Conservation (phyloP, 2,888 invertebrate species). For the Hypolimnas misippus region DNA sequence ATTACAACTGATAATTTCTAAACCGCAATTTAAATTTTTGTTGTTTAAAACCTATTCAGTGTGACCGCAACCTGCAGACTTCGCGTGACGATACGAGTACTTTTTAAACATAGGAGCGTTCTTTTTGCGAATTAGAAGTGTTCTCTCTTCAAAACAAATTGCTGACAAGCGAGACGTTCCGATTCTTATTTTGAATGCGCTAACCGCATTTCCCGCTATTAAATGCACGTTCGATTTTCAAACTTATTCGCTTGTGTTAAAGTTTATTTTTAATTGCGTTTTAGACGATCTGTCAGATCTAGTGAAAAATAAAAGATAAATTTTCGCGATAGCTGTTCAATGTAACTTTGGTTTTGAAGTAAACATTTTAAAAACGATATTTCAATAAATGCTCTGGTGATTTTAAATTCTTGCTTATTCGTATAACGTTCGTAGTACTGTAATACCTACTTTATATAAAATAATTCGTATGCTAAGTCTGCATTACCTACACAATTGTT, state of each 20-base stretch:
- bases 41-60: conserved; percentile 8
- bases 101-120: conserved; percentile 79
- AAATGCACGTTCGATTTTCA: conserved; percentile 37
- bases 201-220: conserved; percentile 53
- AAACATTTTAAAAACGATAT: conserved; percentile 9
- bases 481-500: no score
- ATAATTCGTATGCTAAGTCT: no score
- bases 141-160: conserved; percentile 83
- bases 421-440: no score
- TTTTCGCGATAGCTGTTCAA: conserved; percentile 10
- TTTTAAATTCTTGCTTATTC: neutral
- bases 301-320: conserved; percentile 21
- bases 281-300: neutral
- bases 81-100: conserved; percentile 74
- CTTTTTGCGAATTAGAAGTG: conserved; percentile 82
- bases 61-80: conserved; percentile 51
- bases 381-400: neutral
- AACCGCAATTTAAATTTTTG: neutral
- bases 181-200: conserved; percentile 74
- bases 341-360: conserved; percentile 12
- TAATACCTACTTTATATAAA: no score
- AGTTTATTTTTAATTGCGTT: conserved; percentile 41
- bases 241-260: conserved; percentile 39
- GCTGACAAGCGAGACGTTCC: conserved; percentile 80
- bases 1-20: neutral